Evolutionary conservation across 2,888 invertebrate genomes (phyloP), one percentile per base, ranked within the genome.

Genomic region (Machimus rusticus): DNA sequence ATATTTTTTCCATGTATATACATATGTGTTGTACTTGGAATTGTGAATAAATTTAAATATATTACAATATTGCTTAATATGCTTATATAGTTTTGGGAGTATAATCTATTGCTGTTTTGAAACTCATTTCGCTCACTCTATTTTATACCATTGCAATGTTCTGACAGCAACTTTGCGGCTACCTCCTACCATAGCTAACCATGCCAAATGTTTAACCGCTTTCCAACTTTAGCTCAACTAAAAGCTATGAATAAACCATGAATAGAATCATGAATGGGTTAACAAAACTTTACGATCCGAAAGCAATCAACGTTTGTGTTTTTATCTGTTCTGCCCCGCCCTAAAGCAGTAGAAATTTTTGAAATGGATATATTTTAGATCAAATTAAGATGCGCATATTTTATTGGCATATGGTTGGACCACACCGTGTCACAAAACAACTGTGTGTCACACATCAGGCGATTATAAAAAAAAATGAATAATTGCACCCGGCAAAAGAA

Each of bases 191-290:
- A n/a, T 14, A 23, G 39, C 39, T 12, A 66, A 66, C 28, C 6
- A 66, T 28, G 66, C 66, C 12, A 19, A 28, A 66, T 66, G 23
- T 12, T 66, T 66, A 66, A 66, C 23, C 12, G 66, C 23, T 66
- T 66, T 66, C 66, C 19, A 16, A 55, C 55, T 66, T 2, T 5
- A 57, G 28, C 12, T 39, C 39, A 39, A 37, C 19, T 34, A n/a
- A n/a, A 76, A 76, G n/a, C 76, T 8, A 37, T 76, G 76, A 76
- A 76, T 37, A 76, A 76, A 76, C 34, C 76, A 76, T 76, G 34
- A 66, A 76, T 14, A 66, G 66, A 66, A 66, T 79, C 51, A 51
- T 79, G 79, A 79, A 79, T 55, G 79, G 79, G 31, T 79, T 51
- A 34, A 51, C 46, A 23, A 66, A 79, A 14, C n/a, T 79, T 79